These are phyloP conservation scores for Timema cristinae DNA, from an alignment of 2,888 invertebrate species.

Conservation along the genomic window DNA sequence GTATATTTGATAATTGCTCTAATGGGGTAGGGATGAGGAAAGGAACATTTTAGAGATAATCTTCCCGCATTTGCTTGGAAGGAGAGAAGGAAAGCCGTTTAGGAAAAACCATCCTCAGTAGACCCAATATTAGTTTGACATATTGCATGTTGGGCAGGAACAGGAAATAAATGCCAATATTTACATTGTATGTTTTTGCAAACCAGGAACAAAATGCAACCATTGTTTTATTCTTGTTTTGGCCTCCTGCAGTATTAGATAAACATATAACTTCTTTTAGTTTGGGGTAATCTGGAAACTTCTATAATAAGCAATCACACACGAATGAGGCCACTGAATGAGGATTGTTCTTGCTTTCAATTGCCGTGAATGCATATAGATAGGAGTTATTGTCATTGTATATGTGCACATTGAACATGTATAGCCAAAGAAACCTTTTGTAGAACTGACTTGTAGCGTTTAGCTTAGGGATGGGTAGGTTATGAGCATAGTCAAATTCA, in stretches of 20 bases:
- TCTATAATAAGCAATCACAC: background rate
- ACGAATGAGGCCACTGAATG: background rate
- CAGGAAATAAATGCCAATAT: background rate
- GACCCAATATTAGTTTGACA: too few species aligned
- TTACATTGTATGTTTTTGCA: background rate
- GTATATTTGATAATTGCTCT: too few species aligned
- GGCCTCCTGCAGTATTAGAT: background rate
- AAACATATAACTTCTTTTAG: background rate
- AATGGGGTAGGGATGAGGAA: too few species aligned
- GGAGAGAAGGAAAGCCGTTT: too few species aligned
- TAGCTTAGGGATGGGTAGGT: background rate
- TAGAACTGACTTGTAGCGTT: background rate
- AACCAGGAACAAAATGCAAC: conserved; percentile 15
- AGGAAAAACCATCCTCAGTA: too few species aligned
- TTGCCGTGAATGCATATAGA: conserved; percentile 5
- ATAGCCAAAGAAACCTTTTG: background rate
- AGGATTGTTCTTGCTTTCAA: background rate
- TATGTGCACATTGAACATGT: conserved; percentile 11
- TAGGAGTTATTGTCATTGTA: background rate
- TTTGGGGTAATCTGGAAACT: background rate
- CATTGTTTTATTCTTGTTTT: conserved; percentile 12
- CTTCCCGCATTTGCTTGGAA: too few species aligned
- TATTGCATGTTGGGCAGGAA: background rate
- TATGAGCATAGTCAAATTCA: conserved; percentile 1
- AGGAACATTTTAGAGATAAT: too few species aligned